These are phyloP conservation scores for Cheilosia soror DNA, from an alignment of 2,888 invertebrate genomes.

Conservation along the genomic window DNA sequence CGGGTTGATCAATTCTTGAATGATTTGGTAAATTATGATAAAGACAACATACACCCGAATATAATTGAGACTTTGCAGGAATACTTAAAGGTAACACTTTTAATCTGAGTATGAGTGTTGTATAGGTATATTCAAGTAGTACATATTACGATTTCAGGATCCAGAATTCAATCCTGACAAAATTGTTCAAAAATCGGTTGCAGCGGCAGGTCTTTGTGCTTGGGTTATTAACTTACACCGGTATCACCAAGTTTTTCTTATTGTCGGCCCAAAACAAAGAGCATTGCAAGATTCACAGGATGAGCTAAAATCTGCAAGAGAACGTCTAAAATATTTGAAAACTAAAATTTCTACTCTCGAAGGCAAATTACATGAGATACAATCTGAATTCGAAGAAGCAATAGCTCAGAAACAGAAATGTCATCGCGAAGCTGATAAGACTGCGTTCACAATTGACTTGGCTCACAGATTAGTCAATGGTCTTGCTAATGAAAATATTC, in stretches of 20 bases:
- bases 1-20: constrained; percentile 95
- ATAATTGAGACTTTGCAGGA: constrained; percentile 90
- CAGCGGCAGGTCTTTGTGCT: constrained; percentile 96
- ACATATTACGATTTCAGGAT: constrained; percentile 81
- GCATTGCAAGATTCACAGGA: constrained; percentile 94
- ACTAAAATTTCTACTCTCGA: constrained; percentile 88
- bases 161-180: constrained; percentile 94
- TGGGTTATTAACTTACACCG: constrained; percentile 97
- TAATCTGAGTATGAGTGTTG: neutral
- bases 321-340: constrained; percentile 91
- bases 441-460: constrained; percentile 93
- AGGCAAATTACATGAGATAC: constrained; percentile 89
- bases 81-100: constrained; percentile 79
- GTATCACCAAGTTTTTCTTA: constrained; percentile 95
- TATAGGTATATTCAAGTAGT: too few relatives aligned
- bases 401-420: constrained; percentile 94
- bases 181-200: constrained; percentile 93
- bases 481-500: constrained; percentile 93
- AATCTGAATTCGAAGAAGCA: constrained; percentile 94
- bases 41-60: constrained; percentile 96
- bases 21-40: constrained; percentile 94
- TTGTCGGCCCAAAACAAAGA: constrained; percentile 95
- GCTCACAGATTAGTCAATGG: constrained; percentile 97
- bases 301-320: constrained; percentile 92
- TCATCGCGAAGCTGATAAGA: constrained; percentile 96